These are phyloP conservation scores for Chauna torquata DNA, from an alignment of 2,113 vertebrate genomes.

Conservation along the genomic window DNA sequence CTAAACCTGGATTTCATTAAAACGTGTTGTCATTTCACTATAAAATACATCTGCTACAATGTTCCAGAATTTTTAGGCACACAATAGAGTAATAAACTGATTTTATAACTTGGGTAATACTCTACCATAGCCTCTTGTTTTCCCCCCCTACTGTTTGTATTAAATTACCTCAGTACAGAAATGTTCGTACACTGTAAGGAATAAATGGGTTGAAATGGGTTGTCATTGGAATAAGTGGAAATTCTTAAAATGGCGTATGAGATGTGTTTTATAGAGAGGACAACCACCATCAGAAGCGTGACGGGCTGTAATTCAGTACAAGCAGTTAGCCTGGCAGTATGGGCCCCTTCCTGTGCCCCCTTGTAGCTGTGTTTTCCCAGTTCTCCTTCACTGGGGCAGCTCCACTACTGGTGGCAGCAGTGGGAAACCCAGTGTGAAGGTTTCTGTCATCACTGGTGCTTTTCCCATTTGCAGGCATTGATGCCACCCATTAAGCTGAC, in stretches of 20 bases:
- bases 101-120: constrained; percentile 48
- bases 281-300: background rate
- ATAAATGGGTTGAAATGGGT: background rate
- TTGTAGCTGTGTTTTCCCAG: background rate
- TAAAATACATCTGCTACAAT: constrained; percentile 61
- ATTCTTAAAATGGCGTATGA: background rate
- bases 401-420: background rate
- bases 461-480: background rate
- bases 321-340: accelerated
- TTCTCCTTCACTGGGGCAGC: background rate
- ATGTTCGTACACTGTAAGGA: background rate
- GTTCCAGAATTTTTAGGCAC: constrained; percentile 60
- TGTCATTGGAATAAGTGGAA: background rate
- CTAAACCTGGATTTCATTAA: constrained; percentile 69
- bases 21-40: constrained; percentile 39
- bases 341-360: accelerated
- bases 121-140: constrained; percentile 32
- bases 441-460: background rate
- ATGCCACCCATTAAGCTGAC: background rate
- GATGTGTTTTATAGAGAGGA: background rate
- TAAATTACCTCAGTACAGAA: constrained; percentile 51
- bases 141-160: constrained; percentile 46
- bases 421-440: background rate
- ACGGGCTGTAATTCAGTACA: background rate
- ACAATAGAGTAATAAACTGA: constrained; percentile 65